A percentile compares a stretch with the other conserved stretches of the same genome.
Evolutionary conservation across 2,888 invertebrate species (phyloP).

Genomic region (Rhogogaster chlorosoma): DNA sequence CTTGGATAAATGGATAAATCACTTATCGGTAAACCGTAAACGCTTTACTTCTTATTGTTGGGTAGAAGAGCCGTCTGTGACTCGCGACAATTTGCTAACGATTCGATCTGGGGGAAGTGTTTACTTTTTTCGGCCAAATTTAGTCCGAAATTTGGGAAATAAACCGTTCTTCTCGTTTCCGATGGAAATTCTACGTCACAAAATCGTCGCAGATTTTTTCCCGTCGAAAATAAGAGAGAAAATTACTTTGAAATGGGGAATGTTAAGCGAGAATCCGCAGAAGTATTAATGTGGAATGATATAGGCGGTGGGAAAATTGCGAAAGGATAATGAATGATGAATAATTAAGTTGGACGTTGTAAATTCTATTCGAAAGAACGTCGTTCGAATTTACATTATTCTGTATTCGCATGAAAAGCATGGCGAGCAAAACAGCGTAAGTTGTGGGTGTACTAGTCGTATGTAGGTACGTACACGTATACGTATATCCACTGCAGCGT

Average conservation of each 20-base stretch:
- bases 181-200: too few relatives aligned
- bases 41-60: not conserved
- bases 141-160: not conserved
- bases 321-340: not conserved
- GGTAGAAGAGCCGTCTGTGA: not conserved
- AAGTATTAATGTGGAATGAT: not conserved
- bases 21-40: not conserved
- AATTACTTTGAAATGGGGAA: not conserved
- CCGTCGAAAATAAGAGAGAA: not conserved
- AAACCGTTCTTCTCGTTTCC: not conserved
- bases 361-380: not conserved
- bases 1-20: conserved; percentile 10
- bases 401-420: not conserved
- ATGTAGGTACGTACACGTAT: not conserved
- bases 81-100: not conserved
- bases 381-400: not conserved
- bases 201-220: too few relatives aligned
- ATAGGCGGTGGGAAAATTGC: not conserved
- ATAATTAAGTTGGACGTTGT: not conserved
- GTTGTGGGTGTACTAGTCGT: not conserved
- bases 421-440: not conserved
- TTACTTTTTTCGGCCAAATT: not conserved
- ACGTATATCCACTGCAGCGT: not conserved
- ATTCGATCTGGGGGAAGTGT: not conserved
- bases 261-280: not conserved